phyloP scores from a whole-genome alignment of 2,113 vertebrate species.

The Barnardius zonarius region DNA sequence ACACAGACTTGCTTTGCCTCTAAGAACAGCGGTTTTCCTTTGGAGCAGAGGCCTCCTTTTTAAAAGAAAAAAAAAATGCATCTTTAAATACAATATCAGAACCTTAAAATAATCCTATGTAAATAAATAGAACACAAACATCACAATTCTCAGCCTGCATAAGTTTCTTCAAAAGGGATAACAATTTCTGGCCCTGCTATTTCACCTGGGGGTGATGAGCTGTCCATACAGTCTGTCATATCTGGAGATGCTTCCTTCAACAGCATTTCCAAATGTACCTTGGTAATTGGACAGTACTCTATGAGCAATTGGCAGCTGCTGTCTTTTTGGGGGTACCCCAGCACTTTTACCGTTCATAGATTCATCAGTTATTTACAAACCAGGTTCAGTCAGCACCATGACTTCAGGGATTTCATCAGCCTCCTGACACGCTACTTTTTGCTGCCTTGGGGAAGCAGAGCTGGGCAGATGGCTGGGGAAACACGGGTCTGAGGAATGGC shows the following conservation, averaged over 20 bases:
- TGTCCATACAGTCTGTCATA: background rate
- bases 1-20: slow-evolving; percentile 36
- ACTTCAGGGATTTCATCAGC: background rate
- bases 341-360: background rate
- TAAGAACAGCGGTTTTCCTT: background rate
- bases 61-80: background rate
- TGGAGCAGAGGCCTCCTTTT: background rate
- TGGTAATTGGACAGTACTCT: background rate
- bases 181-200: background rate
- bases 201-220: background rate
- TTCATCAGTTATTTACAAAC: background rate
- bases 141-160: background rate
- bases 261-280: slow-evolving; percentile 33
- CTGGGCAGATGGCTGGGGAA: background rate
- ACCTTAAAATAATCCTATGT: background rate
- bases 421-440: background rate
- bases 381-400: background rate
- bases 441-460: background rate
- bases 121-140: slow-evolving; percentile 56
- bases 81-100: background rate
- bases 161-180: background rate
- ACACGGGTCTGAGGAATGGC: accelerated
- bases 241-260: background rate
- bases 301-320: background rate
- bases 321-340: background rate